These are phyloP conservation scores for Akabosia matsudoensis DNA, from an alignment of 1,140 invertebrate species.

Conservation along the genomic window DNA sequence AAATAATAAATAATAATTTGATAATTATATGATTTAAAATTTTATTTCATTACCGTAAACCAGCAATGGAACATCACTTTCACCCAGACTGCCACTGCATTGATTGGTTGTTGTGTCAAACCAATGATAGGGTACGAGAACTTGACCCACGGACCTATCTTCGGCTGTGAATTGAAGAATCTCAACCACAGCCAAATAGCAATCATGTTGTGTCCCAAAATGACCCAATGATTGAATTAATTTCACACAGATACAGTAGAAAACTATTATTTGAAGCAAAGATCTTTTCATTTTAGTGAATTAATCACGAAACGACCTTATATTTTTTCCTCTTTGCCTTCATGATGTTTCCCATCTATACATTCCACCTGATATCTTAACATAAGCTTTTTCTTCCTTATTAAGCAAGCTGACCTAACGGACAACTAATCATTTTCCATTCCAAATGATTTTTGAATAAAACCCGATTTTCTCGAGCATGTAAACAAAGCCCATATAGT, in stretches of 20 bases:
- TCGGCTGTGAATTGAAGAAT: too few relatives aligned
- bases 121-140: neutral
- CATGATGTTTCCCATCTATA: too few relatives aligned
- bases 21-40: neutral
- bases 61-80: neutral
- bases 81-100: neutral
- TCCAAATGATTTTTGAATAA: neutral
- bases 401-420: too few relatives aligned
- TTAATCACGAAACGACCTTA: neutral
- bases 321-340: neutral
- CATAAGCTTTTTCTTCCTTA: too few relatives aligned
- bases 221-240: too few relatives aligned
- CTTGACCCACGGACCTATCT: neutral
- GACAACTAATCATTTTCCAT: neutral
- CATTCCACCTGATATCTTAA: too few relatives aligned
- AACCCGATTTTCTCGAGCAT: neutral
- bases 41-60: neutral
- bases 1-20: neutral
- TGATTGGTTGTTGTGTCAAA: neutral
- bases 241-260: too few relatives aligned
- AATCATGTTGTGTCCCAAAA: too few relatives aligned
- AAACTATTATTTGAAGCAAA: too few relatives aligned
- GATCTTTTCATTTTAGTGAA: too few relatives aligned
- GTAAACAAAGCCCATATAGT: conserved; percentile 11
- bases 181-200: too few relatives aligned